Evolutionary conservation across 2,113 vertebrate species (phyloP).

Genomic region (Nibea coibor): DNA sequence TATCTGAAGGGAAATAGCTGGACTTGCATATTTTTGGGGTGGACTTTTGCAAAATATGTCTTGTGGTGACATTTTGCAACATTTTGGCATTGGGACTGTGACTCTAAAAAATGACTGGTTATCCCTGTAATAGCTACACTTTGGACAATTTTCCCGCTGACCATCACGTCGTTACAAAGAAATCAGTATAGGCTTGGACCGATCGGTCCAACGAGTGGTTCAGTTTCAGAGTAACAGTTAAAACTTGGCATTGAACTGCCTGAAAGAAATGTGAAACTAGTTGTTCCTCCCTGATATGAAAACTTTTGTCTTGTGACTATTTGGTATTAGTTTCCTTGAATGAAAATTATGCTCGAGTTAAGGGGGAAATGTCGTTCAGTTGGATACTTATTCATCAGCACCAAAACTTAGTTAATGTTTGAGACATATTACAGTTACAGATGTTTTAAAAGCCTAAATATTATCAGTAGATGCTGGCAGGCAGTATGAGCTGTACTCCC

Average conservation of each 20-base stretch:
- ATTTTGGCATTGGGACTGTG: neutral
- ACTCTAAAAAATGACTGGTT: conserved; percentile 10
- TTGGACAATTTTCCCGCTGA: conserved; percentile 16
- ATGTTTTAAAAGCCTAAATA: conserved; percentile 25
- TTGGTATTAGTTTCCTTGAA: neutral
- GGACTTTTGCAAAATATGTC: conserved; percentile 16
- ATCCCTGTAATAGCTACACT: neutral
- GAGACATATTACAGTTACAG: conserved; percentile 23
- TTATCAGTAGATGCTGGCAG: neutral
- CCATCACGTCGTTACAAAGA: neutral
- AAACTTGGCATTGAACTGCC: neutral
- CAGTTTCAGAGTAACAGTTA: conserved; percentile 3
- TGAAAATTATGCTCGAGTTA: neutral
- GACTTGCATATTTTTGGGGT: neutral
- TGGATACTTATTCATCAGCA: neutral
- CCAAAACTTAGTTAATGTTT: conserved; percentile 24
- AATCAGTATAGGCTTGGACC: neutral
- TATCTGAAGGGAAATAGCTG: neutral
- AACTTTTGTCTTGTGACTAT: neutral
- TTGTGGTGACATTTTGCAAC: conserved; percentile 15
- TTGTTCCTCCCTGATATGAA: neutral
- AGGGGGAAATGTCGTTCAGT: too few species aligned
- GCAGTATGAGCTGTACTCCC: conserved; percentile 30
- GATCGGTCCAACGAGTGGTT: neutral
- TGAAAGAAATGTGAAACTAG: neutral